phyloP scores from a whole-genome alignment of 2,888 invertebrate species.

The Lepidocyrtinus sp. region DNA sequence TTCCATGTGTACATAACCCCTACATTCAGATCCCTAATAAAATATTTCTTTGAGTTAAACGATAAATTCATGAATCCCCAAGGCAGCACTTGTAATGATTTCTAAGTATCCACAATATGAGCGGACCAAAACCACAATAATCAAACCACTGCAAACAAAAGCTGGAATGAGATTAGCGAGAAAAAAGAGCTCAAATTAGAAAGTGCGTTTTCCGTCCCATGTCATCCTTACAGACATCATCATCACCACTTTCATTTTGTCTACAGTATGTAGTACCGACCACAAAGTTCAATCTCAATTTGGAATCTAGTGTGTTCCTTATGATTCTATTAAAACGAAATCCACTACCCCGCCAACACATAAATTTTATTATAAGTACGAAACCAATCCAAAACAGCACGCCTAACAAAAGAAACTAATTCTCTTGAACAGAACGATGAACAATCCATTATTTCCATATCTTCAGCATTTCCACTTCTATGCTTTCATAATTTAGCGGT shows the following conservation, averaged over 20 bases:
- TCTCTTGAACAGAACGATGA: constrained; percentile 13
- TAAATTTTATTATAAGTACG: constrained; percentile 9
- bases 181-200: constrained; percentile 36
- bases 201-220: constrained; percentile 22
- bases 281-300: constrained; percentile 15
- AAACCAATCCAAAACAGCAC: constrained; percentile 21
- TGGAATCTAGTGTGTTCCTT: constrained; percentile 10
- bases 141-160: constrained; percentile 18
- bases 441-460: constrained; percentile 26
- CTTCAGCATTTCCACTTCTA: constrained; percentile 45
- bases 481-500: constrained; percentile 53
- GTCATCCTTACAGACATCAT: constrained; percentile 5
- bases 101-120: no score
- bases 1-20: no score
- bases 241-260: constrained; percentile 15
- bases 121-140: constrained; percentile 16
- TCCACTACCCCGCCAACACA: not conserved
- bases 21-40: no score
- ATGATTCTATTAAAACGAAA: not conserved
- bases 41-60: no score
- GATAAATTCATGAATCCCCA: no score
- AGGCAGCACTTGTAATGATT: no score
- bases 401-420: constrained; percentile 17
- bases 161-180: constrained; percentile 20
- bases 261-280: not conserved